phyloP scores from a whole-genome alignment of 2,888 invertebrate genomes.

The Isoperla grammatica region DNA sequence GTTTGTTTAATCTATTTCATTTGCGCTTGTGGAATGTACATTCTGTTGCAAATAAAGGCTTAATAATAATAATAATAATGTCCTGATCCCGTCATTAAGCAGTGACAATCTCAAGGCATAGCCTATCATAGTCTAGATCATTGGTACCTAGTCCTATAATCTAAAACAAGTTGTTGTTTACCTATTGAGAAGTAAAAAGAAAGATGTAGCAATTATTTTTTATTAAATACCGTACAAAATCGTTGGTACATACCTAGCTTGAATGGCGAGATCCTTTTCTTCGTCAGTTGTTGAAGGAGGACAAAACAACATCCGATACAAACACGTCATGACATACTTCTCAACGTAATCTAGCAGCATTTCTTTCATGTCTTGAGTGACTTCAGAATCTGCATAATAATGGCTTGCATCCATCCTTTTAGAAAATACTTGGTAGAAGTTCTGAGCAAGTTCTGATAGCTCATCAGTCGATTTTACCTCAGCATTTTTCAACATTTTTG shows the following conservation, averaged over 20 bases:
- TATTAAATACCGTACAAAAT: no score
- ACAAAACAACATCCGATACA: conserved; percentile 85
- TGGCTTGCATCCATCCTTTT: conserved; percentile 64
- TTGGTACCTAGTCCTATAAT: no score
- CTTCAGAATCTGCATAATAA: conserved; percentile 55
- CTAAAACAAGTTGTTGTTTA: no score
- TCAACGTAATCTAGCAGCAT: conserved; percentile 88
- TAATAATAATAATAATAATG: no score
- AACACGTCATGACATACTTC: conserved; percentile 83
- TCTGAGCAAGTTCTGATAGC: conserved; percentile 83
- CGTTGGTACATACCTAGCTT: conserved; percentile 53
- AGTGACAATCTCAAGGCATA: no score
- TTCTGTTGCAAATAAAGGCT: no score
- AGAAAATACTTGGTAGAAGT: conserved; percentile 75
- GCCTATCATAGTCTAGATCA: no score
- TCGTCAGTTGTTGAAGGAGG: conserved; percentile 86
- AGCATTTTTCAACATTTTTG: conserved; percentile 56
- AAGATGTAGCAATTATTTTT: no score
- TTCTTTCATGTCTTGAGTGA: conserved; percentile 68
- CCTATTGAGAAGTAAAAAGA: no score
- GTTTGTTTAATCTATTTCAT: no score
- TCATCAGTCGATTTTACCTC: conserved; percentile 68
- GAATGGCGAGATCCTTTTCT: conserved; percentile 88
- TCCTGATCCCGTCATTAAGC: no score
- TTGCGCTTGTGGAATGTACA: no score